Evolutionary conservation across 1,140 invertebrate species (phyloP).

Genomic region (Hypothenemus hampei): DNA sequence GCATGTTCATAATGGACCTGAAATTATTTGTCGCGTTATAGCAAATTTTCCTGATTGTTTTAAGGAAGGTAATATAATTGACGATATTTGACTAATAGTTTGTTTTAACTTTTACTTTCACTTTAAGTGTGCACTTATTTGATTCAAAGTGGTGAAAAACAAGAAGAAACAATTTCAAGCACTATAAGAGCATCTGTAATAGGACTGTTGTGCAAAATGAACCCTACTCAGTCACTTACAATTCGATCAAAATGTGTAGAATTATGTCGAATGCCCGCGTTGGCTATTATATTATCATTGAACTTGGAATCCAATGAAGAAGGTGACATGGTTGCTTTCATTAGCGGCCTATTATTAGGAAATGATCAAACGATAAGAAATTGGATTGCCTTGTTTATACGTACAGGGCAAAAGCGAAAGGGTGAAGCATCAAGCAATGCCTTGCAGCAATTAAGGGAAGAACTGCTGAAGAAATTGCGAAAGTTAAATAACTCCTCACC

Average conservation of each 20-base stretch:
- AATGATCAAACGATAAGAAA: constrained; percentile 79
- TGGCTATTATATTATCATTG: constrained; percentile 75
- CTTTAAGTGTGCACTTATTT: constrained; percentile 72
- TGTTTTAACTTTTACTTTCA: too few relatives aligned
- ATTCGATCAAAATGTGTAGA: constrained; percentile 83
- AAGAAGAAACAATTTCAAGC: constrained; percentile 73
- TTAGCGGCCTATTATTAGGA: constrained; percentile 84
- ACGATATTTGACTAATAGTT: too few relatives aligned
- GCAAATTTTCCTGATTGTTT: constrained; percentile 93
- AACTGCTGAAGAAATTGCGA: constrained; percentile 68
- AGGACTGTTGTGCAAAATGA: constrained; percentile 81
- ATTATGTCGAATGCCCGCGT: constrained; percentile 80
- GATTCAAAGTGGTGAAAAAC: constrained; percentile 82
- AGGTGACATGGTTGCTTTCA: constrained; percentile 70
- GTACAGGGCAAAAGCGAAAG: constrained; percentile 85
- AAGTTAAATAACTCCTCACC: constrained; percentile 53
- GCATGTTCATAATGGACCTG: constrained; percentile 83
- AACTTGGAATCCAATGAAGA: constrained; percentile 32
- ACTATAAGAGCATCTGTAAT: constrained; percentile 68
- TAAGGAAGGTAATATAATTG: constrained; percentile 63
- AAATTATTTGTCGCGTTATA: constrained; percentile 83
- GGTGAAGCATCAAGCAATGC: constrained; percentile 65
- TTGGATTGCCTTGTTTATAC: constrained; percentile 90
- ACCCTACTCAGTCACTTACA: constrained; percentile 76
- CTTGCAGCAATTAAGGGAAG: constrained; percentile 71